A percentile compares a stretch with the other conserved stretches of the same genome.
Conservation (phyloP, 2,113 vertebrate species). For the human (Homo sapiens) region GRCh38 chr15:27107001-27107500, state of each 20-base stretch:
- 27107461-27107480: background rate
- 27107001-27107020: background rate
- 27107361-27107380: background rate
- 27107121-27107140: background rate
- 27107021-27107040: background rate
- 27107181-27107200: background rate
- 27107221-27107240: background rate
- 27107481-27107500: background rate
- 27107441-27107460: background rate
- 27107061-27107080: background rate
- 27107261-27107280: background rate
- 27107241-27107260: background rate
- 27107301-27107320: background rate
- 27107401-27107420: background rate
- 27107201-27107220: background rate
- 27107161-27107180: background rate
- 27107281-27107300: background rate
- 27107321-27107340: background rate
- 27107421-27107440: background rate
- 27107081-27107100: background rate
- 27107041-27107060: background rate
- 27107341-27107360: background rate
- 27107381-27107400: background rate
- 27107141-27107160: no score
- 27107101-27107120: background rate